A percentile compares a stretch with the other conserved stretches of the same genome.
Conservation (phyloP, 2,113 vertebrate genomes). For the Balaeniceps rex region DNA sequence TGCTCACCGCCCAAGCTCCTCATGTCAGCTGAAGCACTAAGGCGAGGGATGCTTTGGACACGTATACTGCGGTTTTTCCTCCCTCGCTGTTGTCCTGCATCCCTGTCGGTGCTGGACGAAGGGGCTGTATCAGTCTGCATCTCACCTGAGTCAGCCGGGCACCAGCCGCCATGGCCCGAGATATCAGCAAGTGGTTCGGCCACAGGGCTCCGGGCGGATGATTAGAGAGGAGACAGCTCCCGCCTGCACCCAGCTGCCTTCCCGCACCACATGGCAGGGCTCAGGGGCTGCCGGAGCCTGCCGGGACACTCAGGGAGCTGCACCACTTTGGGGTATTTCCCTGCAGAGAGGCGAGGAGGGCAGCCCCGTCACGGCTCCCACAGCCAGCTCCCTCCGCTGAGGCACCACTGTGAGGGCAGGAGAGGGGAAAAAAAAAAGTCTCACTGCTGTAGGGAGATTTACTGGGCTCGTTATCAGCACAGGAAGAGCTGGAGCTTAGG, state of each 20-base stretch:
- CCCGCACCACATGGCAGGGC: background rate
- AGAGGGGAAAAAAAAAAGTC: background rate
- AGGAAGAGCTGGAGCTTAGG: slow-evolving; percentile 46
- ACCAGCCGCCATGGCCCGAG: background rate
- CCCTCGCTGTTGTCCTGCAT: background rate
- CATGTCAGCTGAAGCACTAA: background rate
- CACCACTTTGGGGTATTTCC: background rate
- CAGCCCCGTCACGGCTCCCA: background rate
- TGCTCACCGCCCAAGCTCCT: background rate
- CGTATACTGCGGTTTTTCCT: background rate
- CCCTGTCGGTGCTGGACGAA: background rate
- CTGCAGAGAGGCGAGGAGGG: background rate
- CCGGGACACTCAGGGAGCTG: background rate
- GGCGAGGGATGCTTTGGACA: background rate
- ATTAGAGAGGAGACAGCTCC: slow-evolving; percentile 23
- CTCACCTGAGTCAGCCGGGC: background rate
- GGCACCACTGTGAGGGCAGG: background rate
- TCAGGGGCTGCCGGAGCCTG: background rate
- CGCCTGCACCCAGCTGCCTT: background rate
- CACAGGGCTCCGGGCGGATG: background rate
- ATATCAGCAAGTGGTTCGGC: background rate
- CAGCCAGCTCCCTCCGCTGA: background rate
- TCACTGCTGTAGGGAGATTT: background rate
- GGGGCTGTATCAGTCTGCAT: background rate
- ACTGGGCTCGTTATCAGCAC: slow-evolving; percentile 35